Percentiles rank a stretch among this genome's conserved stretches.
These are phyloP conservation scores for Bacillus rossius DNA, from an alignment of 1,140 invertebrate genomes.

Conservation along the genomic window DNA sequence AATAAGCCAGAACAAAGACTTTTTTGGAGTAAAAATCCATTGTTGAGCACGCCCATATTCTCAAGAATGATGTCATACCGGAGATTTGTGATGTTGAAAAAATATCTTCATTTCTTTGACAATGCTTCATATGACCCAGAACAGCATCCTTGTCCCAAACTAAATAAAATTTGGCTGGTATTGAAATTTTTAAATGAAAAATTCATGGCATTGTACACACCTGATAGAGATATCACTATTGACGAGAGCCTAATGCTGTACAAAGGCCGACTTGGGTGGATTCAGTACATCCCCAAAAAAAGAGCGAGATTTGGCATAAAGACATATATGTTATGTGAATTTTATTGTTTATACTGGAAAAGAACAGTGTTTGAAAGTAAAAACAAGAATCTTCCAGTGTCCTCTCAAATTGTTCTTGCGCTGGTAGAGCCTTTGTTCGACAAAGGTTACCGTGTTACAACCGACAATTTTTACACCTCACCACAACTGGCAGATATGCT, in stretches of 20 bases:
- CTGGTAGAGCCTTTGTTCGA: conserved; percentile 6
- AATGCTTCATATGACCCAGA: too few species aligned
- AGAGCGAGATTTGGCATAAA: conserved; percentile 17
- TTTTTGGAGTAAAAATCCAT: too few species aligned
- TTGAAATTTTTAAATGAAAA: too few species aligned
- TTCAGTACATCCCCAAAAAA: conserved; percentile 18
- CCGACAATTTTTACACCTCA: conserved; percentile 10
- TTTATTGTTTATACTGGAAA: background rate
- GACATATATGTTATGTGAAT: conserved; percentile 13
- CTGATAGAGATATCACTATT: conserved; percentile 8
- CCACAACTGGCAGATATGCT: conserved; percentile 7
- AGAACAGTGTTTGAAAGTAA: background rate
- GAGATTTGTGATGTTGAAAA: too few species aligned
- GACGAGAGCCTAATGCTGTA: conserved; percentile 18
- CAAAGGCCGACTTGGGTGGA: conserved; percentile 17
- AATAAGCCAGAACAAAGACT: too few species aligned
- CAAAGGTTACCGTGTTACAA: conserved; percentile 7
- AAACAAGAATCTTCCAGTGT: background rate
- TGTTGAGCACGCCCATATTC: too few species aligned
- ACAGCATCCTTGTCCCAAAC: too few species aligned
- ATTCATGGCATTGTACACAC: background rate
- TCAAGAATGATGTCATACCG: too few species aligned
- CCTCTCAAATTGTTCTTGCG: conserved; percentile 4
- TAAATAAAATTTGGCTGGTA: too few species aligned
- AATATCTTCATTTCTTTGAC: too few species aligned